These are phyloP conservation scores for Drosophila nigromelanica DNA, from an alignment of 1,140 invertebrate genomes.

Conservation along the genomic window DNA sequence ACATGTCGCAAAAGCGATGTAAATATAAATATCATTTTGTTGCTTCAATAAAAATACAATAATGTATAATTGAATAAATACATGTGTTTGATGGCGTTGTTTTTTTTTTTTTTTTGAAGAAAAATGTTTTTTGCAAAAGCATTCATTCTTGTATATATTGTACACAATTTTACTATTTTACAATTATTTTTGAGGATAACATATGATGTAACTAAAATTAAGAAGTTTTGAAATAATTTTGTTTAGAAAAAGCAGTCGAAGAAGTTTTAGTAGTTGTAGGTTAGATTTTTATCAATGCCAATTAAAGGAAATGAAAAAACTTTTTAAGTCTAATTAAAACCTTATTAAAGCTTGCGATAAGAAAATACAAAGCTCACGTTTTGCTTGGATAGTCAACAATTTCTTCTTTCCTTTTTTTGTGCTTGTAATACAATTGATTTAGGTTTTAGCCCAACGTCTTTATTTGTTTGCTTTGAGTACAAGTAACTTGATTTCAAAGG, in stretches of 20 bases:
- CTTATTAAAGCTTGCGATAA: constrained; percentile 56
- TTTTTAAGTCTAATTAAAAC: constrained; percentile 70
- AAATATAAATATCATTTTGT: constrained; percentile 38
- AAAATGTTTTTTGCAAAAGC: too few relatives aligned
- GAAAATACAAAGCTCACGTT: constrained; percentile 62
- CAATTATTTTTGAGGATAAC: too few relatives aligned
- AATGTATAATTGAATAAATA: constrained; percentile 24
- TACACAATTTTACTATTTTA: too few relatives aligned
- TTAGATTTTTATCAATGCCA: constrained; percentile 41
- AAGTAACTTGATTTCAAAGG: constrained; percentile 69
- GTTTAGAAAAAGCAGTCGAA: background rate
- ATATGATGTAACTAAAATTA: too few relatives aligned
- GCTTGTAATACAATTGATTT: constrained; percentile 71
- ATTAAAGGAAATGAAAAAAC: constrained; percentile 49
- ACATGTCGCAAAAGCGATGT: constrained; percentile 47
- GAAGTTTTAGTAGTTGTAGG: constrained; percentile 53
- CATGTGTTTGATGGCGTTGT: constrained; percentile 25
- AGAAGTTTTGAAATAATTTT: too few relatives aligned
- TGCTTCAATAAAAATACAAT: constrained; percentile 20
- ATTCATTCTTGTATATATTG: too few relatives aligned
- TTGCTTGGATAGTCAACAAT: constrained; percentile 39
- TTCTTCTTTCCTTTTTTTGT: constrained; percentile 23
- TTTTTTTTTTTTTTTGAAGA: background rate
- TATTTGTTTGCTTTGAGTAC: constrained; percentile 49
- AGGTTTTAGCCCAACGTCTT: constrained; percentile 48